Conservation (phyloP, 1,140 invertebrate species). For the Triops cancriformis region DNA sequence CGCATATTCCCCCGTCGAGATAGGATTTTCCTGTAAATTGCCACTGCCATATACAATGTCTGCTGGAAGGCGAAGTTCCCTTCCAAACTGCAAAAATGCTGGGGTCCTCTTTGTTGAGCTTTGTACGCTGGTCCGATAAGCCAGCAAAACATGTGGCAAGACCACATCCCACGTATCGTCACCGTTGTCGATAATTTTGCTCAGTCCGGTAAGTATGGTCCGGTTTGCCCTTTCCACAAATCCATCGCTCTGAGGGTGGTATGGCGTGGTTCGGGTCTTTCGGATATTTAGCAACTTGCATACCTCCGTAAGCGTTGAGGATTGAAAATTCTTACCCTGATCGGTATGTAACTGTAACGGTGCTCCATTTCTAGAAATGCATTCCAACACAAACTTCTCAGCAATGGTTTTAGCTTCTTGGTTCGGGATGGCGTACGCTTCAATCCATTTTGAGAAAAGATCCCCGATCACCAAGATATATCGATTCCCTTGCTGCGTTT, state of each 20-base stretch:
- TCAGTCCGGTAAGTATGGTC: too few relatives aligned
- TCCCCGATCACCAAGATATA: background rate
- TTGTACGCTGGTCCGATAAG: too few relatives aligned
- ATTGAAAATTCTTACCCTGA: background rate
- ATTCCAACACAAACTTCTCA: constrained; percentile 35
- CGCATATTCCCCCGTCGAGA: too few relatives aligned
- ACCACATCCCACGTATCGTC: too few relatives aligned
- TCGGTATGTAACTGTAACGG: constrained; percentile 33
- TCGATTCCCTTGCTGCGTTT: background rate
- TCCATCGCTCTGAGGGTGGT: too few relatives aligned
- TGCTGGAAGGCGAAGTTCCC: constrained; percentile 29
- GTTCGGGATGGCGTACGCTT: constrained; percentile 33
- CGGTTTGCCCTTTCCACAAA: too few relatives aligned
- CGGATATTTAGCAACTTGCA: background rate
- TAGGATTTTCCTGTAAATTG: too few relatives aligned
- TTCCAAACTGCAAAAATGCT: constrained; percentile 19
- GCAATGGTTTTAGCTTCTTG: constrained; percentile 38
- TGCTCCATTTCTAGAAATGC: constrained; percentile 37
- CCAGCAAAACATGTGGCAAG: too few relatives aligned
- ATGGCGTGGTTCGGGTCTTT: too few relatives aligned
- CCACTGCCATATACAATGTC: constrained; percentile 17
- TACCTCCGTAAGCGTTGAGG: background rate
- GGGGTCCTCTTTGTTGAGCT: too few relatives aligned
- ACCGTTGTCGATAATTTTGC: too few relatives aligned
- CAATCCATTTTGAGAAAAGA: too few relatives aligned